Evolutionary conservation across 1,140 invertebrate species (phyloP).

Genomic region (Drosophila melanogaster): DNA sequence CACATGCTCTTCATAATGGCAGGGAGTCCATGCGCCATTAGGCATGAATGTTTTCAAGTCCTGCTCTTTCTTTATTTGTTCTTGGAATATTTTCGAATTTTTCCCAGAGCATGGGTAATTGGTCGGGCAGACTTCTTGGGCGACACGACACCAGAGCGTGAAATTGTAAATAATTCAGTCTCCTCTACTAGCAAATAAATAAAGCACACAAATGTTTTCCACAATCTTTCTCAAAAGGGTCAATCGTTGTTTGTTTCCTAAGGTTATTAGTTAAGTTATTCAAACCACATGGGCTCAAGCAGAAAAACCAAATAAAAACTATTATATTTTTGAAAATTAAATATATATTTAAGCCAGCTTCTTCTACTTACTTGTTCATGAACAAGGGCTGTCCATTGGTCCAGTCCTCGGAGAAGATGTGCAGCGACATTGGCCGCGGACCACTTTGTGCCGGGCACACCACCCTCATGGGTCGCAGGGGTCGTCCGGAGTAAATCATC

Average conservation of each 20-base stretch:
- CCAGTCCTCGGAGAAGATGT: constrained; percentile 91
- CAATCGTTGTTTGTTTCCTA: not conserved
- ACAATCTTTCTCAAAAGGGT: not conserved
- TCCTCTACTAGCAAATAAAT: not conserved
- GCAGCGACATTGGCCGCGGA: constrained; percentile 88
- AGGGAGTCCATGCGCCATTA: constrained; percentile 9
- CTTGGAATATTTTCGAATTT: constrained; percentile 4
- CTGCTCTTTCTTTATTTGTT: constrained; percentile 1
- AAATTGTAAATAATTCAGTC: constrained; percentile 7
- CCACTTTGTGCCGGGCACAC: constrained; percentile 90
- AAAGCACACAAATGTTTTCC: not conserved
- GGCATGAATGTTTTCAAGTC: constrained; percentile 26
- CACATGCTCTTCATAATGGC: constrained; percentile 45
- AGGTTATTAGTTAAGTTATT: too few relatives aligned
- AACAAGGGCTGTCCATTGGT: constrained; percentile 84
- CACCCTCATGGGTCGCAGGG: constrained; percentile 88
- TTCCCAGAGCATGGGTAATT: constrained; percentile 22
- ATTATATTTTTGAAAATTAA: too few relatives aligned
- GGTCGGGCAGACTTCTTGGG: constrained; percentile 4
- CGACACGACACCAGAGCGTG: constrained; percentile 5
- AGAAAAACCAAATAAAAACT: too few relatives aligned
- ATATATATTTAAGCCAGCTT: too few relatives aligned
- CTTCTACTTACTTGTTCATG: constrained; percentile 79
- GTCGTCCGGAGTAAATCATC: constrained; percentile 88
- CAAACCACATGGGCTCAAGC: too few relatives aligned